Conservation (phyloP, 2,797 vertebrate species). For the Micrastur ruficollis region DNA sequence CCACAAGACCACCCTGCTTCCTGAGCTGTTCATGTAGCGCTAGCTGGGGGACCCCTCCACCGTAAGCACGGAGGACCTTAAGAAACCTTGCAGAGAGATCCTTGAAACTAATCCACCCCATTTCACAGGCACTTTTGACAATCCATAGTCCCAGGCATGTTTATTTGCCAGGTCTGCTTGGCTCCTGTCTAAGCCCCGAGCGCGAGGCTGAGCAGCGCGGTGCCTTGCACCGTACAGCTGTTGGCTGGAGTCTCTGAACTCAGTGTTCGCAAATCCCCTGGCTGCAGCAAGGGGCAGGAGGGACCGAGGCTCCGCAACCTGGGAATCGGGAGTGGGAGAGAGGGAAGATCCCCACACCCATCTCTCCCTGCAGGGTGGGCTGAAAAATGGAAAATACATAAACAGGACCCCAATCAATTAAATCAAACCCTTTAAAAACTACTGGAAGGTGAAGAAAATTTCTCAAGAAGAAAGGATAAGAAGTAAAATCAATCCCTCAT, state of each 20-base stretch:
- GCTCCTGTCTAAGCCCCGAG: not conserved
- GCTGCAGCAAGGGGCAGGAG: not conserved
- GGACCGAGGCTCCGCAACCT: not conserved
- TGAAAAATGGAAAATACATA: not conserved
- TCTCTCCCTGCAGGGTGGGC: not conserved
- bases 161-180: not conserved
- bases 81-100: not conserved
- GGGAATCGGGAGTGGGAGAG: fast-evolving
- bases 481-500: not conserved
- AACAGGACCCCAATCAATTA: not conserved
- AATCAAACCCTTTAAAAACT: not conserved
- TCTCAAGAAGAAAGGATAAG: not conserved
- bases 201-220: not conserved
- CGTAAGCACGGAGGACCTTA: not conserved
- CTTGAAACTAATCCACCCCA: not conserved
- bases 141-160: not conserved
- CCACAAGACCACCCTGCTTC: not conserved
- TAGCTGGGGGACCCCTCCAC: not conserved
- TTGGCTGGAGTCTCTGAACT: not conserved
- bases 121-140: not conserved
- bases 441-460: not conserved
- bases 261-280: not conserved
- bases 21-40: not conserved
- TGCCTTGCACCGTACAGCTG: fast-evolving
- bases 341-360: not conserved